Evolutionary conservation across 2,797 vertebrate species (phyloP), one percentile per base, ranked within the genome.

Genomic region (Neomorphus geoffroyi): DNA sequence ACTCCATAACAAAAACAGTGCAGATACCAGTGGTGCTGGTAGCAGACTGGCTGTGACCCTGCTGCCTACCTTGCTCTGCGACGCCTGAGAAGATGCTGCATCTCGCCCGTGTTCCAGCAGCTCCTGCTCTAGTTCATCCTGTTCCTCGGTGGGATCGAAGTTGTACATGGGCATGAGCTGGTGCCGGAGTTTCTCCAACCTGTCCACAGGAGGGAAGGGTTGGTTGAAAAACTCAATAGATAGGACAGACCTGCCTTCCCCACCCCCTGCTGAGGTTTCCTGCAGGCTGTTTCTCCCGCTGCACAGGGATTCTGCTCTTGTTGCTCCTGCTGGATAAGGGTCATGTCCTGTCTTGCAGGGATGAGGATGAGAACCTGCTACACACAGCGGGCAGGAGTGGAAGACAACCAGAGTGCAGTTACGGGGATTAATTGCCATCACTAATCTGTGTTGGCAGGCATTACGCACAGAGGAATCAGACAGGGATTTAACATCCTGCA

Each of bases 111-210:
- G 99, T 77, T 99, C 99, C 97, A 99, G 97, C 45, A 99, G 98
- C 96, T 99, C 99, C 98, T 99, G 99, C 96, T 99, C 99, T 94
- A 99, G 98, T 95, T 99, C 99, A 13, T 99, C 99, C 96, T 99
- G 99, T 56, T 99, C 99, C 96, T 99, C 99, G 0, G 98, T 98
- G 30, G 99, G 99, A 96, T 99, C 99, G 64, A 99, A 99, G 98
- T 98, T 99, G 96, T 99, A 99, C 99, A 99, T 99, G 82, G 99
- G 99, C 99, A 99, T 99, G 82, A 99, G 98, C 98, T 99, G 99
- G 97, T 99, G 99, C 92, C 99, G 98, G 18, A 99, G 97, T 95
- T 99, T 99, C 97, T 99, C 99, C 98, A 99, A 88, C 97, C 99
- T 99, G 97, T 30, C 33, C 41, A 0, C 2, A 23, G 46, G 45